Evolutionary conservation across 2,797 vertebrate species (phyloP).

Genomic region (Phataginus tetradactyla): DNA sequence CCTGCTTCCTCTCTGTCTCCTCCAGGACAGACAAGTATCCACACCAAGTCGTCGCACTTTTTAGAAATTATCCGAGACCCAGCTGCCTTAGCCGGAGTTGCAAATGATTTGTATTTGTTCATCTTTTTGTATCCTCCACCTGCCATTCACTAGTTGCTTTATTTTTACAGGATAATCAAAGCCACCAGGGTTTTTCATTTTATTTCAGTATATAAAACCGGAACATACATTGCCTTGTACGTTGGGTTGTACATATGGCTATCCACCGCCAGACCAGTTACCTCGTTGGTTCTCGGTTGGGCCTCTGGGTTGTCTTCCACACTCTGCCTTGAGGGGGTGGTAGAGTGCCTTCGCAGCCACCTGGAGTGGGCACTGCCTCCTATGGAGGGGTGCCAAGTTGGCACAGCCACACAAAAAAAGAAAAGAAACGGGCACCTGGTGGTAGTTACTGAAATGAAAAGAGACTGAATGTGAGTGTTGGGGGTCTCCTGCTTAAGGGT

Average conservation of each 20-base stretch:
- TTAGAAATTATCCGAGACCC: not conserved
- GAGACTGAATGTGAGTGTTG: not conserved
- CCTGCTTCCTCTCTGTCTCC: not conserved
- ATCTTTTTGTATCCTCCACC: fast-evolving
- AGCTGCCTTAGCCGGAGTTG: not conserved
- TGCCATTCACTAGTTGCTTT: not conserved
- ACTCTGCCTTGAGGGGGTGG: not conserved
- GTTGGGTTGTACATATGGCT: not conserved
- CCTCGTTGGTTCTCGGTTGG: not conserved
- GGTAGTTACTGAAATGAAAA: not conserved
- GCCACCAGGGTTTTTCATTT: not conserved
- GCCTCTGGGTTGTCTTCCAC: fast-evolving
- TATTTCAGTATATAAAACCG: not conserved
- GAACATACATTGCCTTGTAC: fast-evolving
- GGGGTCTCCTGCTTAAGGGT: not conserved
- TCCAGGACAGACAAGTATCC: not conserved
- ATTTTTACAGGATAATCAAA: not conserved
- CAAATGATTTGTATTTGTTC: not conserved
- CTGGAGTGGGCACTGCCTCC: not conserved
- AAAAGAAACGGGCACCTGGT: not conserved
- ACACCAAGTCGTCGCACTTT: not conserved
- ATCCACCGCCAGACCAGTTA: fast-evolving
- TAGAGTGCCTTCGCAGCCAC: not conserved
- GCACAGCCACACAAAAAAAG: not conserved
- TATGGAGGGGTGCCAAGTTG: not conserved